phyloP scores from a whole-genome alignment of 1,140 invertebrate genomes.

The Drosophila novamexicana region DNA sequence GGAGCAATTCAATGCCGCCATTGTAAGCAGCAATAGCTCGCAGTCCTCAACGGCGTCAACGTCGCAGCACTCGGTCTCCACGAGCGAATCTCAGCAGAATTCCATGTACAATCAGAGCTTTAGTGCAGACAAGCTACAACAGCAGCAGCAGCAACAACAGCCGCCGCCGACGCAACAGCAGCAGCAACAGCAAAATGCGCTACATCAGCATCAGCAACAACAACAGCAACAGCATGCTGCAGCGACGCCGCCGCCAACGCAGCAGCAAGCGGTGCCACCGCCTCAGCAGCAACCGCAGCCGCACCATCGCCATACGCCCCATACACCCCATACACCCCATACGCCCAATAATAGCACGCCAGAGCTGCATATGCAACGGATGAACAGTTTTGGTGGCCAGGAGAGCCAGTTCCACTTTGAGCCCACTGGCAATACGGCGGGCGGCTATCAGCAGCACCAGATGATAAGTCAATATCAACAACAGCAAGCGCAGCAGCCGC shows the following conservation, averaged over 20 bases:
- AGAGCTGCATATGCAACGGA: slow-evolving; percentile 66
- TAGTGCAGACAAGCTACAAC: slow-evolving; percentile 73
- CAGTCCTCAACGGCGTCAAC: slow-evolving; percentile 80
- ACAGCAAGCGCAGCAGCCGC: slow-evolving; percentile 58
- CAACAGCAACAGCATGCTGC: slow-evolving; percentile 39
- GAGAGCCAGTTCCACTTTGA: slow-evolving; percentile 82
- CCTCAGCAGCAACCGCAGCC: slow-evolving; percentile 35
- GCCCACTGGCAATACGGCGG: slow-evolving; percentile 49
- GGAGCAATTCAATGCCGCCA: slow-evolving; percentile 78
- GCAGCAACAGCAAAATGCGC: slow-evolving; percentile 52
- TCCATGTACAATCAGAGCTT: slow-evolving; percentile 83
- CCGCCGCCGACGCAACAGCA: slow-evolving; percentile 31
- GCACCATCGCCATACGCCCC: slow-evolving; percentile 56
- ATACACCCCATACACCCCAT: slow-evolving; percentile 46
- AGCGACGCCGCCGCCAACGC: slow-evolving; percentile 65
- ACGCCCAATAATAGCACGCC: slow-evolving; percentile 53
- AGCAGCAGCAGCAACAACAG: slow-evolving; percentile 53
- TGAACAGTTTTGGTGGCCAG: slow-evolving; percentile 74
- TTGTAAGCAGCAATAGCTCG: slow-evolving; percentile 80
- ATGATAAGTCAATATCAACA: slow-evolving; percentile 76
- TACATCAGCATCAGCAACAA: slow-evolving; percentile 70
- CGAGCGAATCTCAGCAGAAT: slow-evolving; percentile 83
- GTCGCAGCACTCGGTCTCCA: slow-evolving; percentile 79
- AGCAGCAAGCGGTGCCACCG: slow-evolving; percentile 54
- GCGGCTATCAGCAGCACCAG: slow-evolving; percentile 74